These are phyloP conservation scores for Chelmon rostratus DNA, from an alignment of 2,797 vertebrate species.

Conservation along the genomic window DNA sequence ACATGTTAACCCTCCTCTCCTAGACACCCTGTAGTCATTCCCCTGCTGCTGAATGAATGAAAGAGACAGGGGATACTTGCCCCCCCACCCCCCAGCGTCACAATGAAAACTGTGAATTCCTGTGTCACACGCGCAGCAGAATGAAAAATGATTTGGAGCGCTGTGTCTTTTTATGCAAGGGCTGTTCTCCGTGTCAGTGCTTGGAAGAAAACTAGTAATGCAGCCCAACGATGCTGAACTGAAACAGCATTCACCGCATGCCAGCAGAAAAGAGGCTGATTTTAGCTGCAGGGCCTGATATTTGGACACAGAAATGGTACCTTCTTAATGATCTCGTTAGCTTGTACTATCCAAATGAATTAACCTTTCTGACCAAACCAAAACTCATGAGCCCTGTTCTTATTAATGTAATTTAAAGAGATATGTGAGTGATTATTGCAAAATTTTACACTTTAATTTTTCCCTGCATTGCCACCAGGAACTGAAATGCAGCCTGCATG, in stretches of 20 bases:
- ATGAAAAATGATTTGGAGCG: slow-evolving; percentile 38
- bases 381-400: background rate
- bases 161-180: slow-evolving; percentile 35
- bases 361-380: background rate
- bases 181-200: slow-evolving; percentile 41
- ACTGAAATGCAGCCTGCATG: slow-evolving; percentile 16
- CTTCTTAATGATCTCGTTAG: background rate
- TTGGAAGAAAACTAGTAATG: slow-evolving; percentile 32
- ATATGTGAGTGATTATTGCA: too few relatives aligned
- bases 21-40: slow-evolving; percentile 36
- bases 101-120: slow-evolving; percentile 49
- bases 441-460: background rate
- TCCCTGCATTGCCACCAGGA: slow-evolving; percentile 1
- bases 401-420: too few relatives aligned
- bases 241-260: slow-evolving; percentile 24
- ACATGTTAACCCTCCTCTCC: slow-evolving; percentile 43
- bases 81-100: background rate
- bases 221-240: slow-evolving; percentile 4
- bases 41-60: slow-evolving; percentile 47
- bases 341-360: background rate
- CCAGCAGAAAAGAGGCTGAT: slow-evolving; percentile 10
- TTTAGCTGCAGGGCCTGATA: slow-evolving; percentile 15
- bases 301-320: background rate
- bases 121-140: slow-evolving; percentile 20
- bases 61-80: background rate